A percentile compares a stretch with the other conserved stretches of the same genome.
These are phyloP conservation scores for Agriopis aurantiaria DNA, from an alignment of 2,888 invertebrate genomes.

Conservation along the genomic window DNA sequence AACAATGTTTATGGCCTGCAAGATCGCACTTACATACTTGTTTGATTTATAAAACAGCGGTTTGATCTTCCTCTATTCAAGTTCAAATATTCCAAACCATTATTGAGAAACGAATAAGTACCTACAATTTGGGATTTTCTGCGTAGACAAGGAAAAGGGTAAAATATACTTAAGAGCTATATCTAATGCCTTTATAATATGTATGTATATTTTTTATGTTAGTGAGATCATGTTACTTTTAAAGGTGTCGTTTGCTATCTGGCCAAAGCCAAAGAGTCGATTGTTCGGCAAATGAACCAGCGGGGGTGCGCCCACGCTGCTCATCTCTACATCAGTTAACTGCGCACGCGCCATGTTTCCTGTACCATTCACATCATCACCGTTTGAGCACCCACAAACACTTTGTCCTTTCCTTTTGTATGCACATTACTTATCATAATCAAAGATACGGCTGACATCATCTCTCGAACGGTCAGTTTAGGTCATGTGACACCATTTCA, in stretches of 20 bases:
- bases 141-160: not conserved
- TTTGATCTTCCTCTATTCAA: not conserved
- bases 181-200: not conserved
- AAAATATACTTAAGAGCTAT: not conserved
- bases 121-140: not conserved
- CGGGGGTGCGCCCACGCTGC: conserved; percentile 81
- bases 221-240: conserved; percentile 24
- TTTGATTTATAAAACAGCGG: conserved; percentile 8
- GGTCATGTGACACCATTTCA: conserved; percentile 44
- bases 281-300: conserved; percentile 70
- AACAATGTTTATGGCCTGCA: conserved; percentile 66
- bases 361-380: conserved; percentile 73
- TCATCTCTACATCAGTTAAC: conserved; percentile 80
- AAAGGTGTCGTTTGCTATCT: conserved; percentile 51
- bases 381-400: conserved; percentile 69
- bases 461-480: conserved; percentile 48
- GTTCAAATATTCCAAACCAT: not conserved
- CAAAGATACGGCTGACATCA: conserved; percentile 62
- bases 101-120: not conserved
- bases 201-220: not conserved
- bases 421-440: conserved; percentile 59
- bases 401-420: conserved; percentile 62
- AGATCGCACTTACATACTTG: conserved; percentile 47
- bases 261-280: conserved; percentile 62
- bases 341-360: conserved; percentile 80